Evolutionary conservation across 2,888 invertebrate genomes (phyloP).

Genomic region (Calliopum simillimum): DNA sequence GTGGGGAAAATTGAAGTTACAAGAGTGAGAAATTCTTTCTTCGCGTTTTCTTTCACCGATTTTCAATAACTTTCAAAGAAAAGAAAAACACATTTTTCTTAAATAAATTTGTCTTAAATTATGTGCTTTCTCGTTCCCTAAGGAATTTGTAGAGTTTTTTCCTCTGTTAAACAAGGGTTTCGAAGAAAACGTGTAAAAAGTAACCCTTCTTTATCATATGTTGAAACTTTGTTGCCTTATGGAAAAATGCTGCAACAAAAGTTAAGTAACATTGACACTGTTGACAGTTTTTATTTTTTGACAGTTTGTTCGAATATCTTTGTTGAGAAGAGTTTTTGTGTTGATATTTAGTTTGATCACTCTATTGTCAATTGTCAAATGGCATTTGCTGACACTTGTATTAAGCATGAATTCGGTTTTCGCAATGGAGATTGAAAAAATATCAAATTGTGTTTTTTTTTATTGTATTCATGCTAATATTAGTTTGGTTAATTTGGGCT

Average conservation of each 20-base stretch:
- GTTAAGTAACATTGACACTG: slow-evolving; percentile 30
- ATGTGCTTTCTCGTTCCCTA: slow-evolving; percentile 39
- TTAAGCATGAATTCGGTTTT: slow-evolving; percentile 19
- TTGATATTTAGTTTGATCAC: slow-evolving; percentile 34
- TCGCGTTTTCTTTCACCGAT: slow-evolving; percentile 21
- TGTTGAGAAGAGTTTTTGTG: neutral
- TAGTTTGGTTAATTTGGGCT: no score
- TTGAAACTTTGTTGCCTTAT: no score
- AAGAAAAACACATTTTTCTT: slow-evolving; percentile 30
- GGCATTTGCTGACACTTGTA: slow-evolving; percentile 26
- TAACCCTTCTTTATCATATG: slow-evolving; percentile 11
- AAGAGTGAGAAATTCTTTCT: slow-evolving; percentile 29
- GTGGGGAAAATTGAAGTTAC: neutral
- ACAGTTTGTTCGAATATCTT: slow-evolving; percentile 39
- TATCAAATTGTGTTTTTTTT: no score
- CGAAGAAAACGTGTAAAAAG: neutral
- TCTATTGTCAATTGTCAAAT: slow-evolving; percentile 37
- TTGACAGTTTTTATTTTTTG: slow-evolving; percentile 44
- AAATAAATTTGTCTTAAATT: slow-evolving; percentile 42
- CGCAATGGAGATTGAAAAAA: no score
- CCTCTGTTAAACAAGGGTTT: slow-evolving; percentile 5
- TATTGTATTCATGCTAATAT: no score
- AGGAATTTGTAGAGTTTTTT: slow-evolving; percentile 37
- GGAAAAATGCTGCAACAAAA: no score
- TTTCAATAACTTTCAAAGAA: slow-evolving; percentile 43